Evolutionary conservation across 1,140 invertebrate genomes (phyloP).

Genomic region (Drosophila suzukii): DNA sequence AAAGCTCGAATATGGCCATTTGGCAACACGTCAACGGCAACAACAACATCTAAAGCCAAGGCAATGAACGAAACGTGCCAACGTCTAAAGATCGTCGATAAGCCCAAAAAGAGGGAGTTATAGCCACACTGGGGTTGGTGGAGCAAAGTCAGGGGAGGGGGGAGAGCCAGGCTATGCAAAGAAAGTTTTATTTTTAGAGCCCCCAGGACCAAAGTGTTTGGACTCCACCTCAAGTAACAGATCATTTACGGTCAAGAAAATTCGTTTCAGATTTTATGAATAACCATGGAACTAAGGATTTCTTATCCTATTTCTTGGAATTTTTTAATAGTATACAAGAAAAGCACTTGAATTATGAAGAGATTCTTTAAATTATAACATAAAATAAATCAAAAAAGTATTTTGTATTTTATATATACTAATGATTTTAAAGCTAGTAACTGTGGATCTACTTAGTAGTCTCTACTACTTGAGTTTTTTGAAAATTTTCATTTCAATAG

Average conservation of each 20-base stretch:
- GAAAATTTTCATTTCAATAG: no score
- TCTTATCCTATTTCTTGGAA: no score
- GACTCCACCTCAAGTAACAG: neutral
- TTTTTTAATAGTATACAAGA: no score
- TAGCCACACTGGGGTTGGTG: slow-evolving; percentile 30
- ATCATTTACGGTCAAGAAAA: slow-evolving; percentile 19
- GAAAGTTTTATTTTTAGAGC: slow-evolving; percentile 63
- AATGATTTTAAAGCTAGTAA: no score
- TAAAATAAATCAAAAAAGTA: no score
- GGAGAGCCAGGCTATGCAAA: slow-evolving; percentile 41
- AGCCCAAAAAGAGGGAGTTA: slow-evolving; percentile 59
- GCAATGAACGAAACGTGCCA: slow-evolving; percentile 81
- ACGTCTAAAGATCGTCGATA: slow-evolving; percentile 76
- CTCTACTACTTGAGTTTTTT: no score
- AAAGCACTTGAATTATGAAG: no score
- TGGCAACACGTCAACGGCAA: slow-evolving; percentile 76
- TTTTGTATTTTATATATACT: no score
- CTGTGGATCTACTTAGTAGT: no score
- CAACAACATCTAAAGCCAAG: slow-evolving; percentile 58
- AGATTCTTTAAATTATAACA: no score
- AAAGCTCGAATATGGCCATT: slow-evolving; percentile 80
- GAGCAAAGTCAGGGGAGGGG: neutral
- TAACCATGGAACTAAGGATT: no score
- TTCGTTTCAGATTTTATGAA: neutral
- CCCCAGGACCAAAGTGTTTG: slow-evolving; percentile 20